Evolutionary conservation across 1,140 invertebrate genomes (phyloP).

Genomic region (Adelges cooleyi): DNA sequence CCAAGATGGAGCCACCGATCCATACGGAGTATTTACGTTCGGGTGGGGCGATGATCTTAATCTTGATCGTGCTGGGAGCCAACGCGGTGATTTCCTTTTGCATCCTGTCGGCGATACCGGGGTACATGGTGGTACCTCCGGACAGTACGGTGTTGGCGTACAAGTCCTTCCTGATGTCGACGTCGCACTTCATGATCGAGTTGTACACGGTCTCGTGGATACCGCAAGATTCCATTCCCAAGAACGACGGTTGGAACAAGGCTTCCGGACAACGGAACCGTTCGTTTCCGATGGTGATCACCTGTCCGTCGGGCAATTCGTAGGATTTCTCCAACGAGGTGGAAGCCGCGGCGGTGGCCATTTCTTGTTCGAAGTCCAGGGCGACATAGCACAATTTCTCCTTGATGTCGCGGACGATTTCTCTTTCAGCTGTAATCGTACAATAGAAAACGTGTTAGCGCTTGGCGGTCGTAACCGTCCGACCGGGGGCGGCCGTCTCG

Average conservation of each 20-base stretch:
- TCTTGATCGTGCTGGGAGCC: constrained; percentile 72
- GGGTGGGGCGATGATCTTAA: constrained; percentile 88
- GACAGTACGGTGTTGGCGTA: constrained; percentile 60
- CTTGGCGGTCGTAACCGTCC: neutral
- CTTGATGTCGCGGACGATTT: constrained; percentile 94
- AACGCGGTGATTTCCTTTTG: constrained; percentile 71
- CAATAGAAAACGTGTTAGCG: neutral
- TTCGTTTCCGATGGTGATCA: constrained; percentile 81
- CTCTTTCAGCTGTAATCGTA: constrained; percentile 67
- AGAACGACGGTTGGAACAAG: constrained; percentile 69
- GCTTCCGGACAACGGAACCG: constrained; percentile 77
- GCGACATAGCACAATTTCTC: constrained; percentile 81
- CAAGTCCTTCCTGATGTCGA: constrained; percentile 70
- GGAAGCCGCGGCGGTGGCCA: constrained; percentile 69
- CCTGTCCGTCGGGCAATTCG: constrained; percentile 61
- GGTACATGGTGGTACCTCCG: constrained; percentile 65
- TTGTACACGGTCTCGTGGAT: constrained; percentile 79
- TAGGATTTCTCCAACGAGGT: constrained; percentile 71
- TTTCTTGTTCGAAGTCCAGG: constrained; percentile 74
- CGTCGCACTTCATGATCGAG: constrained; percentile 81
- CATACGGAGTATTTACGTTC: constrained; percentile 88
- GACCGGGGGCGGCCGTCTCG: no score
- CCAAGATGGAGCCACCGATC: constrained; percentile 78
- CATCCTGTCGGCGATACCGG: constrained; percentile 69
- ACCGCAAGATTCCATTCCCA: constrained; percentile 71